Evolutionary conservation across 2,797 vertebrate genomes (phyloP).

Genomic region (Arnoldichthys spilopterus): DNA sequence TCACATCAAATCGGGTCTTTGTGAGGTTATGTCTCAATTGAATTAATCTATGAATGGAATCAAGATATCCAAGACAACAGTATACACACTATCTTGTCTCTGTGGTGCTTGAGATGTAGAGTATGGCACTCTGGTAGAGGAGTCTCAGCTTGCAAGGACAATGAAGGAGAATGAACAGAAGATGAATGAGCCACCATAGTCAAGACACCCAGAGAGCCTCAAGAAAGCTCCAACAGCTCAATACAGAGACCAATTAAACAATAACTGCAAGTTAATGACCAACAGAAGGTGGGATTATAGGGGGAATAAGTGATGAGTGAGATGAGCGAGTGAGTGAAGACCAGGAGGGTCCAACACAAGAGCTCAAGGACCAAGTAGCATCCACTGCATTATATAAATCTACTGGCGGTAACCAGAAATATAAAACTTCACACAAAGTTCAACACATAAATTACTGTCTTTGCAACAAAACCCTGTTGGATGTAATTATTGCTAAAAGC

Average conservation of each 20-base stretch:
- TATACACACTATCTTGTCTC: neutral
- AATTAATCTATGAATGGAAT: neutral
- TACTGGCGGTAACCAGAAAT: neutral
- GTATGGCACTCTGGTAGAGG: conserved; percentile 14
- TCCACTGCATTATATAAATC: neutral
- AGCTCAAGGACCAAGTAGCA: neutral
- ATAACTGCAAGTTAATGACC: conserved; percentile 59
- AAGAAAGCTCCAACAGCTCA: conserved; percentile 30
- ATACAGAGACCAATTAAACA: conserved; percentile 55
- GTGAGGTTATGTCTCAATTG: too few relatives aligned
- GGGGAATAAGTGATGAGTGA: conserved; percentile 32
- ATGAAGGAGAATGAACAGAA: conserved; percentile 39
- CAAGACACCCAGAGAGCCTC: conserved; percentile 47
- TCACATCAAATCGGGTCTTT: too few relatives aligned
- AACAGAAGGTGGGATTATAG: conserved; percentile 54
- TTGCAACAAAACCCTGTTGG: too few relatives aligned
- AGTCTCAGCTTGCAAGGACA: conserved; percentile 27
- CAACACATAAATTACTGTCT: too few relatives aligned
- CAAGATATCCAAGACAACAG: neutral
- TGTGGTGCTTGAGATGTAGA: neutral
- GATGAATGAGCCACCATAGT: conserved; percentile 47
- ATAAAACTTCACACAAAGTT: too few relatives aligned
- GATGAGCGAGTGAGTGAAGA: neutral
- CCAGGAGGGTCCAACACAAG: neutral
- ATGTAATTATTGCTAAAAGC: too few relatives aligned